Base-by-base conservation (phyloP, 2,113 vertebrate genomes). In the Antechinus flavipes region DNA sequence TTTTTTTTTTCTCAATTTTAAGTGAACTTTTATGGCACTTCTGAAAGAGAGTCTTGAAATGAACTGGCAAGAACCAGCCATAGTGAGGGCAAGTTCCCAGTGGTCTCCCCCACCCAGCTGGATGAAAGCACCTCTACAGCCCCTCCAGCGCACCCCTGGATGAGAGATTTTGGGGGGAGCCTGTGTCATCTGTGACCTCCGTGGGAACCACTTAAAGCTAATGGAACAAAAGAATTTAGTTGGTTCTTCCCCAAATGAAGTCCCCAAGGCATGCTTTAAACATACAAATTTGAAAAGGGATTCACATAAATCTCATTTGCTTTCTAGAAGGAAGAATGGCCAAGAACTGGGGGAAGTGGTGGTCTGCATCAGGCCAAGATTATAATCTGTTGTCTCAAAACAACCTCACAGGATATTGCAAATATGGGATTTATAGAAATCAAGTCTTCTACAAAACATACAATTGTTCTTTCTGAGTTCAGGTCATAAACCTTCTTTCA, bases 11-110 rank as follows among this genome's bases (percentile, higher is more conserved):
- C 49, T 97, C 30, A 52, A 96, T 97, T 98, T 97, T 98, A 98
- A 97, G 96, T 97, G 96, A 97, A 93, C 97, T 97, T 98, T 98
- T 97, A 97, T 97, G 93, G 96, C 91, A 96, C 19, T 95, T 94
- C 24, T 97, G 94, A 97, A 98, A 27, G 7, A 27, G 7, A 94
- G 94, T 93, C 90, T 93, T 91, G 90, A 92, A 94, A 89, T 91
- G 95, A 98, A 93, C 96, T 96, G 90, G 93, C 95, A 98, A 95
- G 90, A 68, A 7, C 93, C 93, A 27, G 90, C 91, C 12, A 23
- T 95, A 95, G 90, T 76, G 95, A 97, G 96, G 95, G 96, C 97
- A 97, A 93, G 94, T 94, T 97, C 97, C 96, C 96, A 96, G 97
- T 97, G 90, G 42, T 93, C 56, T 93, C 97, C 95, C 96, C 94